Evolutionary conservation across 53 echinoderm and acorn worm genomes (phyloP), one percentile per base, ranked within the genome.

Genomic region (Echinarachnius parma): DNA sequence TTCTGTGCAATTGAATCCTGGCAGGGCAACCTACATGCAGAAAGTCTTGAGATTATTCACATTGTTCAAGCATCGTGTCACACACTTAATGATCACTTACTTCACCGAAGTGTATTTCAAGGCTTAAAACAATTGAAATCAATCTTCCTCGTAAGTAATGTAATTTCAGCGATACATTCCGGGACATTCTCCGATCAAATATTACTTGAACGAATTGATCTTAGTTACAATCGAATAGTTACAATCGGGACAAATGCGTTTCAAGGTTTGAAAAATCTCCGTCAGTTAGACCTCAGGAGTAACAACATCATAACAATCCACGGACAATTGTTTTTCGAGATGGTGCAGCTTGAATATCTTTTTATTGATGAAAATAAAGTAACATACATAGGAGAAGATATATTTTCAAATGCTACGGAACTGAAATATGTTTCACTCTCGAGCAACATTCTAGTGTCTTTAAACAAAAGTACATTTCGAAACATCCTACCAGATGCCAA

Each of bases 401-500:
- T 65, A 28, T 65, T 65, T 47, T 19, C 23, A 3, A 47, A 65
- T 29, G 2, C 9, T 1, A 14, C 66, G 25, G 30, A 65, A 16
- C 48, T 65, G 1, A 11, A 29, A 16, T 25, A 47, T 46, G n/a
- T 65, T 19, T 39, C 66, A 21, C 30, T 65, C 0, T 45, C 46
- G 44, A 16, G 19, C n/a, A 65, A 65, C 30, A 14, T 30, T 0
- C 4, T 65, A 28, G 19, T 16, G 19, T 0, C 0, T 0, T 0
- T 65, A 9, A 65, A 65, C 14, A 29, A 1, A 4, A 65, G 66
- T 47, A 65, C 66, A n/a, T 65, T 65, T 65, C 1, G 19, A n/a
- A 45, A 45, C 1, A 65, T 65, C 9, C 10, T 46, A 10, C 44
- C 15, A 0, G 9, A 45, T 3, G 28, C 46, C 9, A 3, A 15